Base-by-base conservation (phyloP, 2,888 invertebrate species). In the Dynastes grantii region DNA sequence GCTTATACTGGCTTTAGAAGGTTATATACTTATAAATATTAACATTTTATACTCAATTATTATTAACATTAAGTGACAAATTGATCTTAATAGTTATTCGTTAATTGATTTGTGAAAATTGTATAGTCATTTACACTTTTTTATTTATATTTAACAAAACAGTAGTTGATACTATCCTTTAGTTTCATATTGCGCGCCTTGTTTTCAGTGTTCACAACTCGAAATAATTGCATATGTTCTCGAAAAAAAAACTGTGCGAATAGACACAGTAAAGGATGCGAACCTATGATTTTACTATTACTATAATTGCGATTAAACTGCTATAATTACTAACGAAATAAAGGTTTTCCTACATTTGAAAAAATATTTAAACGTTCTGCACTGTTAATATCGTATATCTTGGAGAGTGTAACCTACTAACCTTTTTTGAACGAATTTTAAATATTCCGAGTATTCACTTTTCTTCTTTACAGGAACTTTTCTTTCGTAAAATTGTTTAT, bases 371-470 rank as follows among this genome's bases (percentile, higher is more conserved):
- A 45, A 63, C 73, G 73, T 75, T 75, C 58, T 61, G 73, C 73
- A 75, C 73, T 75, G 73, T 61, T 75, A 75, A 75, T 49, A 75
- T 63, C 73, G 61, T 27, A 27, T 61, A 58, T 61, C 73, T 75
- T 75, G 73, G 73, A 75, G 61, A 75, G 73, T 61, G 61, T 75
- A 75, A 75, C 73, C 73, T 45, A 75, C 73, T 75, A 75, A 63
- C 73, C 73, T 75, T 75, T 75, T 75, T 75, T 40, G 16, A 45
- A n/a, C 4, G 29, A 55, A 71, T 71, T 58, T 55, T n/a, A 61
- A 75, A 49, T 61, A 71, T 16, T 71, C 37, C 45, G 22, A 22
- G 40, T 75, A 73, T 16, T 73, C 73, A 58, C 58, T 73, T 73
- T 73, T 73, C 73, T 29, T 75, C 40, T 61, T 63, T 13, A 75